Percentiles rank a stretch among this genome's conserved stretches.
These are phyloP conservation scores for Dendrolimus kikuchii DNA, from an alignment of 1,140 invertebrate genomes.

Conservation along the genomic window DNA sequence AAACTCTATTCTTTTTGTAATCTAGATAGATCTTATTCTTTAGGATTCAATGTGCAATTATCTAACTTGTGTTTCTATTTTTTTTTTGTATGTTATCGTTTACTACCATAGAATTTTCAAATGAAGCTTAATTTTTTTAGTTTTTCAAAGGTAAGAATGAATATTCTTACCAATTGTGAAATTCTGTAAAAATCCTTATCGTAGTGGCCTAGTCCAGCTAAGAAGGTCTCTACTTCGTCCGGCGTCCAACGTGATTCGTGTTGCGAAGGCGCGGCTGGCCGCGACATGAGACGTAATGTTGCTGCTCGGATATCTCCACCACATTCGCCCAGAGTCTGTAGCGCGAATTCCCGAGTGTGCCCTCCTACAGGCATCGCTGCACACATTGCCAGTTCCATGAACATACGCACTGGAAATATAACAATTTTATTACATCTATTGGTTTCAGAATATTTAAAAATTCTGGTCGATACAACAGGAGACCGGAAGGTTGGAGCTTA, in stretches of 20 bases:
- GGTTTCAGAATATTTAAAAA: too few relatives aligned
- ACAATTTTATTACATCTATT: not conserved
- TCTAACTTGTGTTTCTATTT: too few relatives aligned
- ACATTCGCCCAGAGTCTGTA: constrained; percentile 90
- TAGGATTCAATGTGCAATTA: too few relatives aligned
- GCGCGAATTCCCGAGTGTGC: constrained; percentile 94
- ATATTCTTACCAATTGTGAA: constrained; percentile 81
- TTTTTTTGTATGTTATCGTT: too few relatives aligned
- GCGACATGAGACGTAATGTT: constrained; percentile 85
- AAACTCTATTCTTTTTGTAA: too few relatives aligned
- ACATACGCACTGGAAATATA: constrained; percentile 81
- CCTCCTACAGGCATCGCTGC: constrained; percentile 92
- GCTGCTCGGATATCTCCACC: constrained; percentile 92
- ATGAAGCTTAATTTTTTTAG: too few relatives aligned
- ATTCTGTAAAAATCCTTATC: constrained; percentile 96
- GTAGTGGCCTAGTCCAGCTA: constrained; percentile 88
- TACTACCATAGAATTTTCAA: too few relatives aligned
- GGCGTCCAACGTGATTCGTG: constrained; percentile 89
- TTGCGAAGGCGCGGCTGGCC: constrained; percentile 80
- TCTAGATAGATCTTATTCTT: too few relatives aligned
- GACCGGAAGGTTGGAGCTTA: too few relatives aligned
- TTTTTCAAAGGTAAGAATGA: not conserved
- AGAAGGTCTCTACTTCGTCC: constrained; percentile 90
- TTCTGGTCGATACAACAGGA: too few relatives aligned
- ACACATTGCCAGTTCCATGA: constrained; percentile 94